Evolutionary conservation across 2,797 vertebrate genomes (phyloP).

Genomic region (Hoplostethus atlanticus): DNA sequence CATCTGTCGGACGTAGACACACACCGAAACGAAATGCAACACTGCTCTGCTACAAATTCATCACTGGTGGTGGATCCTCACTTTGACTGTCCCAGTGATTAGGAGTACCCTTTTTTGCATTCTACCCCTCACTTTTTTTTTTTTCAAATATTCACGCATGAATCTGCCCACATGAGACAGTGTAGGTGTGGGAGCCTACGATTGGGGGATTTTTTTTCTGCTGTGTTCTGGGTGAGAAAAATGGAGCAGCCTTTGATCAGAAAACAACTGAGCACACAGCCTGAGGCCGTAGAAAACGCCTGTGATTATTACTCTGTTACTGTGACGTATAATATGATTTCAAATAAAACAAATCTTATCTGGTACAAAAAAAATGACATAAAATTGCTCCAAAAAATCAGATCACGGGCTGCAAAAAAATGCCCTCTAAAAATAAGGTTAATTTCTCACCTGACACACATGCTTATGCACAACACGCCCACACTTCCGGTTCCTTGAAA

Average conservation of each 20-base stretch:
- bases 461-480: conserved; percentile 4
- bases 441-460: not conserved
- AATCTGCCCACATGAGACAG: conserved; percentile 27
- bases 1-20: too few species aligned
- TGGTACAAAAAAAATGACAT: not conserved
- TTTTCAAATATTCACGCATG: conserved; percentile 63
- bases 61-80: too few species aligned
- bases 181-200: conserved; percentile 21
- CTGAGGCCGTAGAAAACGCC: not conserved
- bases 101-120: conserved; percentile 55
- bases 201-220: not conserved
- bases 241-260: conserved; percentile 48
- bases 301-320: too few species aligned
- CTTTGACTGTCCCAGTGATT: conserved; percentile 38
- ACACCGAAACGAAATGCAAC: too few species aligned
- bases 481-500: conserved; percentile 52
- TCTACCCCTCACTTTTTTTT: conserved; percentile 52
- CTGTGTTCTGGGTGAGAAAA: too few species aligned
- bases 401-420: too few species aligned
- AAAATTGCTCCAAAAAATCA: too few species aligned
- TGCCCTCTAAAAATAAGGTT: too few species aligned
- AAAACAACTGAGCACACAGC: conserved; percentile 26
- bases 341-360: not conserved
- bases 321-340: not conserved
- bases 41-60: too few species aligned